phyloP scores from a whole-genome alignment of 2,888 invertebrate genomes.

The Aplocera efformata region DNA sequence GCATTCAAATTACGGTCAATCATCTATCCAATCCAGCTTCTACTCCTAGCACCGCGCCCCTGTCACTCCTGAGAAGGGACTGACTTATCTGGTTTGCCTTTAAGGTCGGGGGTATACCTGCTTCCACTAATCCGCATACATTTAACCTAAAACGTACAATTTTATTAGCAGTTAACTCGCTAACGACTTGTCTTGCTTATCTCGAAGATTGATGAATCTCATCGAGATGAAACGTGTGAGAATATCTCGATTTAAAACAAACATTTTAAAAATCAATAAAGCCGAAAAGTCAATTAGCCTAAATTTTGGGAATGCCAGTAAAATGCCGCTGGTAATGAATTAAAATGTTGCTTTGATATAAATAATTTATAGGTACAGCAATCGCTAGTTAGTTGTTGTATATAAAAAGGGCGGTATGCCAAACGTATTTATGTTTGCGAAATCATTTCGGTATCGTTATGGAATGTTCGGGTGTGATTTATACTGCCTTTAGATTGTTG shows the following conservation, averaged over 20 bases:
- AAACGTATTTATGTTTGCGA: neutral
- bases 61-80: too few relatives aligned
- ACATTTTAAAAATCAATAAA: slow-evolving; percentile 52
- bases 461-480: too few relatives aligned
- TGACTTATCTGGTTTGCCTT: too few relatives aligned
- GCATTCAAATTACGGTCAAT: too few relatives aligned
- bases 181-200: slow-evolving; percentile 20
- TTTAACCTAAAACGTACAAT: slow-evolving; percentile 22
- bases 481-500: too few relatives aligned
- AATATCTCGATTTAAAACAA: slow-evolving; percentile 35
- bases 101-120: neutral
- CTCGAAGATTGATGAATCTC: slow-evolving; percentile 24
- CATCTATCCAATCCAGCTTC: too few relatives aligned
- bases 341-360: slow-evolving; percentile 11
- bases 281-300: slow-evolving; percentile 60
- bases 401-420: neutral
- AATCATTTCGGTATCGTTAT: too few relatives aligned
- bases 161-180: slow-evolving; percentile 18
- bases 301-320: slow-evolving; percentile 47
- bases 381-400: slow-evolving; percentile 12
- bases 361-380: slow-evolving; percentile 21
- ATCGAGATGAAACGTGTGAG: slow-evolving; percentile 17
- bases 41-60: too few relatives aligned
- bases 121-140: slow-evolving; percentile 12
- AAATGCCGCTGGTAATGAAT: slow-evolving; percentile 38